Evolutionary conservation across 2,888 invertebrate genomes (phyloP), one percentile per base, ranked within the genome.

Genomic region (Leptinotarsa haldemani): DNA sequence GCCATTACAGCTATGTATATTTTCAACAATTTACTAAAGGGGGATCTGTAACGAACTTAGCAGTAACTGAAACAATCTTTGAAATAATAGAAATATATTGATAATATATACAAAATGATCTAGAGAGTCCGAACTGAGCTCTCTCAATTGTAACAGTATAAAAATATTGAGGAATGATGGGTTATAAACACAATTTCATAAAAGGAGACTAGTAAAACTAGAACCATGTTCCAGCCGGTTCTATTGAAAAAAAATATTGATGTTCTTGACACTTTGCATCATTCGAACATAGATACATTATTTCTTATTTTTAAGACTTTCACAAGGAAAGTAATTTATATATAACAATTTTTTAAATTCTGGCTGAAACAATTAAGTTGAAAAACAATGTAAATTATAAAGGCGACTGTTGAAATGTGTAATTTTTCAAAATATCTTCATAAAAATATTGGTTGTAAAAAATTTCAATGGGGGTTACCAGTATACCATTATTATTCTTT

Each of bases 71-170:
- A 53, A 64, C 30, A 69, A 20, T 18, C 1, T 48, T 25, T 40
- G 56, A 58, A 56, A 71, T 66, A 71, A 71, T 71, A 61, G 71
- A 40, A 71, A 67, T 71, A 48, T 71, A 71, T 71, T 71, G 66
- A 66, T 71, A 65, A 65, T 71, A 69, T 56, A 71, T 61, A 48
- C 48, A 63, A 63, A 63, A 50, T 18, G 67, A 64, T 64, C 30
- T 25, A 52, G 53, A 58, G 63, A 71, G 65, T 50, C 66, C 50
- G 56, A 65, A 71, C 47, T 66, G 4, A 30, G 48, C 65, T 50
- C n/a, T 47, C 25, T 18, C 46, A 46, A 70, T 56, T 64, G 53
- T 52, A 53, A 53, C 20, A 30, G 18, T 70, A 70, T 53, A 70
- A 70, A 63, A 70, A 65, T 58, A 65, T 40, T 56, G 47, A 70